Evolutionary conservation across 2,113 vertebrate genomes (phyloP).

Genomic region (Grallaria varia): DNA sequence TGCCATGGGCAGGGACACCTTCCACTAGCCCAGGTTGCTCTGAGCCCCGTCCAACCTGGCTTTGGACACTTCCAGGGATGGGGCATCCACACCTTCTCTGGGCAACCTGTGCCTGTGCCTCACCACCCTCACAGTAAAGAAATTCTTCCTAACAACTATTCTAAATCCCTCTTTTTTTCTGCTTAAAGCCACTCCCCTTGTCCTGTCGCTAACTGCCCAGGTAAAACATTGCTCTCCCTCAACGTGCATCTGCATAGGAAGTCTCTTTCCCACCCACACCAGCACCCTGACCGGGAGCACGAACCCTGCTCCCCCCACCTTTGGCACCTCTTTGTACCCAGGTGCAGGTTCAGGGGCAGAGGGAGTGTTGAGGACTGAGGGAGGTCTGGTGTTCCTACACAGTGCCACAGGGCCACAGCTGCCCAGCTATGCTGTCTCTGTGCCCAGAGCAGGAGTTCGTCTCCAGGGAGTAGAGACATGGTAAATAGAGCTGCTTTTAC

Average conservation of each 20-base stretch:
- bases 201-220: neutral
- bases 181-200: neutral
- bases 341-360: neutral
- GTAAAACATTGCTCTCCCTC: neutral
- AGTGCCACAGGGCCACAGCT: neutral
- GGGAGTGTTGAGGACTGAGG: accelerated
- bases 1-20: neutral
- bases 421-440: neutral
- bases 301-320: neutral
- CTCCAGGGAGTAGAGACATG: neutral
- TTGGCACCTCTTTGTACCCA: neutral
- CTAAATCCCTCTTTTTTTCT: neutral
- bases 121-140: neutral
- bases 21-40: neutral
- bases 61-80: neutral
- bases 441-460: neutral
- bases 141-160: neutral
- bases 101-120: neutral
- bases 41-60: neutral
- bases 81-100: neutral
- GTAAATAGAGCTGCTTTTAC: neutral
- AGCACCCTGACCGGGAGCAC: neutral
- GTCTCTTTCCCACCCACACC: neutral
- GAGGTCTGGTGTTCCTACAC: neutral
- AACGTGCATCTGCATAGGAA: neutral